Evolutionary conservation across 2,797 vertebrate species (phyloP).

Genomic region (Craterocephalus amniculus): DNA sequence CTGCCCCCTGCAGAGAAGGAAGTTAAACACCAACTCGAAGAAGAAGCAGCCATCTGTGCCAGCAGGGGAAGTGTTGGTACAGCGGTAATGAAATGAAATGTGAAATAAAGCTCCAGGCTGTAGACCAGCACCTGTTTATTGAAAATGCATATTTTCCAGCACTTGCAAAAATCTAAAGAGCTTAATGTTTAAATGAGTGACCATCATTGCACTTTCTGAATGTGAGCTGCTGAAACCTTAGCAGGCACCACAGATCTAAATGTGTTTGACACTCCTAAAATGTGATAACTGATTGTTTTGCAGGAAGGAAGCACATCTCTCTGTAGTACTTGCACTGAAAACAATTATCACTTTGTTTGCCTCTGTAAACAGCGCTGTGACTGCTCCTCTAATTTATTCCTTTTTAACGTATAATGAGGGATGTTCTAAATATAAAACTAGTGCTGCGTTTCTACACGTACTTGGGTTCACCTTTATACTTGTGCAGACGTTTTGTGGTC

Average conservation of each 20-base stretch:
- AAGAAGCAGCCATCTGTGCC: conserved; percentile 34
- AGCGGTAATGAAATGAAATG: background rate
- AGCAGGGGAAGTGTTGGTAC: conserved; percentile 6
- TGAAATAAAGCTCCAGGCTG: conserved; percentile 1
- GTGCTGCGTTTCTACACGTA: conserved; percentile 16
- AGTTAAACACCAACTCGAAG: conserved; percentile 31
- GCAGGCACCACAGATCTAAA: conserved; percentile 2
- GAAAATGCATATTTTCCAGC: background rate
- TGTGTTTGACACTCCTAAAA: conserved; percentile 1
- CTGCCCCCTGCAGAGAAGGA: conserved; percentile 17
- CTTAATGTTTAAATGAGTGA: background rate
- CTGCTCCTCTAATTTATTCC: background rate
- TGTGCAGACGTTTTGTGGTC: conserved; percentile 35
- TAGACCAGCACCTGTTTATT: background rate
- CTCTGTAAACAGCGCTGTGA: conserved; percentile 25
- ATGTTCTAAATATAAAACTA: conserved; percentile 24
- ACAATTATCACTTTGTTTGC: conserved; percentile 1
- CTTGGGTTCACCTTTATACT: conserved; percentile 23
- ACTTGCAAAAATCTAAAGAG: background rate
- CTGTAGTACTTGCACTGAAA: background rate
- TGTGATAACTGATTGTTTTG: conserved; percentile 13
- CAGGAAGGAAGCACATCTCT: no score
- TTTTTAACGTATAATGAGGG: conserved; percentile 8
- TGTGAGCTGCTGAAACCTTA: background rate
- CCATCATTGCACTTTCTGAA: background rate